Evolutionary conservation across 2,113 vertebrate species (phyloP), one percentile per base, ranked within the genome.

Genomic region (Oreochromis niloticus): DNA sequence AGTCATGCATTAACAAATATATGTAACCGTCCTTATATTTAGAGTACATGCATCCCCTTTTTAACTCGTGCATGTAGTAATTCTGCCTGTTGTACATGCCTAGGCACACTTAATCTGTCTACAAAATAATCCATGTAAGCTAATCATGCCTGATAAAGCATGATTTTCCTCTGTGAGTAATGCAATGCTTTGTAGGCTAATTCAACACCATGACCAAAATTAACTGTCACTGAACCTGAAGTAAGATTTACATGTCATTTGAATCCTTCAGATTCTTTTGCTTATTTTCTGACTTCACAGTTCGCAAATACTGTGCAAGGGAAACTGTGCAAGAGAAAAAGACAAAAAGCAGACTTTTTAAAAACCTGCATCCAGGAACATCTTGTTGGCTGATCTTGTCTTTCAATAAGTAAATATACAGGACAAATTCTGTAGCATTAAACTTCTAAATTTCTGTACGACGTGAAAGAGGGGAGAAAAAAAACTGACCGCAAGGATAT

Each of bases 1-100:
- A 22, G 22, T 85, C 89, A 91, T 85, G 84, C 89, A 87, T 91
- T 39, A 27, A 41, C 11, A 87, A 82, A 30, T 84, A 43, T 75
- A 71, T 55, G 54, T n/a, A 80, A 61, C 36, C 17, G 22, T 56
- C 46, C 59, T 80, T 63, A 83, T 24, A 81, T 56, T 68, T 85
- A 68, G 52, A 84, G 36, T 4, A 56, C n/a, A 73, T 61, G 14
- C 36, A 63, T 48, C 63, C 63, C 27, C 27, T 4, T 56, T 80
- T 85, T 30, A 66, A 82, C 32, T 84, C 84, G 68, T 82, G 83
- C 85, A 88, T 88, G 39, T 39, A 73, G 39, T 86, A 68, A 78
- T 61, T 61, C 5, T 57, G 14, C n/a, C 54, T 57, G 52, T 63
- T 75, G 75, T 75, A 82, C 59, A 81, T 61, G 13, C 19, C 10